These are phyloP conservation scores for Protonemura montana DNA, from an alignment of 2,888 invertebrate genomes.

Conservation along the genomic window DNA sequence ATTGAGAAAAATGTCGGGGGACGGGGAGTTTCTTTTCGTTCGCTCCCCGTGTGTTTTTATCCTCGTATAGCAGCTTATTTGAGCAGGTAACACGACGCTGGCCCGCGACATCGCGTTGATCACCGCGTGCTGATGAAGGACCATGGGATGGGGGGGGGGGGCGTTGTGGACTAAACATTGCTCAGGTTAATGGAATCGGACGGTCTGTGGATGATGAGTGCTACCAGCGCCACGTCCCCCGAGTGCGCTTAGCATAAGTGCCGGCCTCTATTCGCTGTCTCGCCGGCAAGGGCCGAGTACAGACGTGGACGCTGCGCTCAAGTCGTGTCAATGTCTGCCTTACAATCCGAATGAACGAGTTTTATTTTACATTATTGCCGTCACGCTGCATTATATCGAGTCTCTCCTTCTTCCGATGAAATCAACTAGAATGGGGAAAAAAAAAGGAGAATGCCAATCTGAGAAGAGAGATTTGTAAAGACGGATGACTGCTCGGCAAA, in stretches of 20 bases:
- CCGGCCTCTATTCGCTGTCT: background rate
- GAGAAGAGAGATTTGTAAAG: background rate
- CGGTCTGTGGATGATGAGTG: background rate
- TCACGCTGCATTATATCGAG: background rate
- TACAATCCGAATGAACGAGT: background rate
- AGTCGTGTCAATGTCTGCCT: background rate
- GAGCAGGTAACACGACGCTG: too few relatives aligned
- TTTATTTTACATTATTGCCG: background rate
- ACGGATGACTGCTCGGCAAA: background rate
- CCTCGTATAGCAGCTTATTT: too few relatives aligned
- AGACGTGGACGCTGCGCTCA: background rate
- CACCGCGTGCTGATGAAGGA: background rate
- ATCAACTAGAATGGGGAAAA: background rate
- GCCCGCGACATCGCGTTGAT: background rate
- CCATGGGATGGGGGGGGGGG: background rate
- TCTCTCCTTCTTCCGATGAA: background rate
- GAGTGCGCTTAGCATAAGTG: background rate
- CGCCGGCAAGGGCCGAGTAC: too few relatives aligned
- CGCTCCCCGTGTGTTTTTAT: background rate
- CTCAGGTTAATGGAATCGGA: background rate
- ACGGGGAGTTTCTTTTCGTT: background rate
- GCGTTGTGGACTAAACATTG: background rate
- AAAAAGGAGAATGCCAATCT: background rate
- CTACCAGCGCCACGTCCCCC: background rate
- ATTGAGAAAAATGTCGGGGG: slow-evolving; percentile 2